Percentiles rank a stretch among this genome's conserved stretches.
Conservation (phyloP, 1,140 invertebrate species). For the Drosophila kikkawai region DNA sequence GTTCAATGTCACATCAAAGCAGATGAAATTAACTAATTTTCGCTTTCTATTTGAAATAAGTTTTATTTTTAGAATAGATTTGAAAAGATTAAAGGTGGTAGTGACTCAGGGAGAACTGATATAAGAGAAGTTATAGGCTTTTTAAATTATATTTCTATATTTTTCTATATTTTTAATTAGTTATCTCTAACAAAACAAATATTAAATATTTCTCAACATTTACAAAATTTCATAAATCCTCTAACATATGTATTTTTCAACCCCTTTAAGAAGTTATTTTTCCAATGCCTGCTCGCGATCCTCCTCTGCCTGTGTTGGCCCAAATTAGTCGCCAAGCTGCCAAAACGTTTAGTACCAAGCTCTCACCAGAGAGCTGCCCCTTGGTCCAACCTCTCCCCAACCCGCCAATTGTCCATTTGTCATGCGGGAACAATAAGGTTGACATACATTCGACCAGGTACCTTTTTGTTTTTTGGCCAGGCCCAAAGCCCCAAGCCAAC, state of each 20-base stretch:
- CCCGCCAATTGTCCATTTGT: conserved; percentile 73
- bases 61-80: not conserved
- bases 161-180: too few relatives aligned
- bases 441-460: conserved; percentile 75
- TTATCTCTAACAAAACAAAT: not conserved
- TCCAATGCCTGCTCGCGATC: not conserved
- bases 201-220: not conserved
- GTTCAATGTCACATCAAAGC: conserved; percentile 12
- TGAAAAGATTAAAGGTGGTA: not conserved
- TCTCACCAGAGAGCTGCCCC: conserved; percentile 43
- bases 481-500: not conserved
- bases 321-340: conserved; percentile 79
- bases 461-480: conserved; percentile 44
- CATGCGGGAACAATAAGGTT: conserved; percentile 68
- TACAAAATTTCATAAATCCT: not conserved
- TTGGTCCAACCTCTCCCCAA: conserved; percentile 1
- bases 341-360: conserved; percentile 78
- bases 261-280: not conserved
- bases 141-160: not conserved
- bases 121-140: not conserved
- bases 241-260: not conserved
- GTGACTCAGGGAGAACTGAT: not conserved
- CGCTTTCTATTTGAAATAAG: conserved; percentile 1
- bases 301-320: conserved; percentile 43
- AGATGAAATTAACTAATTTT: not conserved